phyloP scores from a whole-genome alignment of 2,113 vertebrate species.

The Sylvilagus bachmani region DNA sequence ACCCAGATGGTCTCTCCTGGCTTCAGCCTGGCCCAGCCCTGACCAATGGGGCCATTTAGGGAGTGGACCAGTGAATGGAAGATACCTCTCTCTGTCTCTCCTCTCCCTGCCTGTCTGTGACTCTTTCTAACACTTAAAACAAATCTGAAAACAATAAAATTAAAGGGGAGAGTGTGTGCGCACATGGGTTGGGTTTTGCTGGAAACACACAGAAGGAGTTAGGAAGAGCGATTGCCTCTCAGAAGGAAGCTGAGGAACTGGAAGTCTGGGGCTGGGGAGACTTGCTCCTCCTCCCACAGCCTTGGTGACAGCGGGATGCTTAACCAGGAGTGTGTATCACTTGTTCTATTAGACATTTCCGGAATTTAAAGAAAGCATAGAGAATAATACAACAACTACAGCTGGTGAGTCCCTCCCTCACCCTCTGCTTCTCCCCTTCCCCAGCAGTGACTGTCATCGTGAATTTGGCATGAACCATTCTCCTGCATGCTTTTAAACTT shows the following conservation, averaged over 20 bases:
- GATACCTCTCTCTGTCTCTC: too few relatives aligned
- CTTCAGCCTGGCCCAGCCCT: too few relatives aligned
- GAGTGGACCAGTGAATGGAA: too few relatives aligned
- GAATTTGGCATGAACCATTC: neutral
- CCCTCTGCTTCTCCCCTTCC: neutral
- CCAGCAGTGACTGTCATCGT: neutral
- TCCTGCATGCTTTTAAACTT: neutral
- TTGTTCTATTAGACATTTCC: constrained; percentile 41
- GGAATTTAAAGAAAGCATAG: constrained; percentile 11
- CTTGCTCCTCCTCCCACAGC: neutral
- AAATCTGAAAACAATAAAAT: too few relatives aligned
- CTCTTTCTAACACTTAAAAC: too few relatives aligned
- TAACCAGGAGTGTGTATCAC: constrained; percentile 10
- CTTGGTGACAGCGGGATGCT: neutral
- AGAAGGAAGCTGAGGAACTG: neutral
- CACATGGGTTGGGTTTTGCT: neutral
- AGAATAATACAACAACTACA: constrained; percentile 51
- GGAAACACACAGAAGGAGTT: neutral
- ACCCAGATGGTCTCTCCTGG: too few relatives aligned
- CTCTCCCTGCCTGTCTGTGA: too few relatives aligned
- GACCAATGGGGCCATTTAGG: too few relatives aligned
- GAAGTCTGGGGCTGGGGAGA: neutral
- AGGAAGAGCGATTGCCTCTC: neutral
- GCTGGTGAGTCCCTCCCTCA: neutral
- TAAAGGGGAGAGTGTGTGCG: neutral